phyloP scores from a whole-genome alignment of 2,113 vertebrate genomes.

The Rhinoderma darwinii region DNA sequence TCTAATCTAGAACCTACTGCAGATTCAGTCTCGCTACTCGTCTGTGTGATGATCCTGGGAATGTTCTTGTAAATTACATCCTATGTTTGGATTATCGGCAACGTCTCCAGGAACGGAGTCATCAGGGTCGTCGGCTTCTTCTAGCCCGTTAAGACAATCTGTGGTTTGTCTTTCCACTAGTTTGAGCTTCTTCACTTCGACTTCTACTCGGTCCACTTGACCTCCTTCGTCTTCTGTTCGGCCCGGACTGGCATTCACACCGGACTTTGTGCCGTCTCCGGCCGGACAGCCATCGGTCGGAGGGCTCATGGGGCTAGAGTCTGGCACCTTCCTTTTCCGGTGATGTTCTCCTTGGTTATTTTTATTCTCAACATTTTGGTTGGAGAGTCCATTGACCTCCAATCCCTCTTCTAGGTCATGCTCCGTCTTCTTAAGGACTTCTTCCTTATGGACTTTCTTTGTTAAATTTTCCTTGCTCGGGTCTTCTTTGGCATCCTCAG shows the following conservation, averaged over 20 bases:
- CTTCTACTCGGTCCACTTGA: neutral
- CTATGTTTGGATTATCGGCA: neutral
- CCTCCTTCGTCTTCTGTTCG: neutral
- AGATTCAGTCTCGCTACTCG: constrained; percentile 1
- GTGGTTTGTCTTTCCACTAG: neutral
- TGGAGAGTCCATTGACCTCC: neutral
- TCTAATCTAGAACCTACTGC: neutral
- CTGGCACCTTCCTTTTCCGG: neutral
- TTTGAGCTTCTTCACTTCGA: constrained; percentile 38
- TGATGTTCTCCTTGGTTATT: neutral
- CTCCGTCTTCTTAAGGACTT: neutral
- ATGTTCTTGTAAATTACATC: neutral
- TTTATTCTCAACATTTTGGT: neutral
- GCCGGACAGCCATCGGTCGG: neutral
- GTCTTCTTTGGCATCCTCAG: neutral
- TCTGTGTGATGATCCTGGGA: neutral
- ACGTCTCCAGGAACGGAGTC: no score
- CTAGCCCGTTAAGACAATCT: neutral
- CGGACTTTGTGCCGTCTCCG: neutral
- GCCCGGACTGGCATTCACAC: no score
- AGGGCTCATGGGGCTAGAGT: neutral
- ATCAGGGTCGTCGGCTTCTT: neutral
- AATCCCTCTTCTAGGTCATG: neutral
- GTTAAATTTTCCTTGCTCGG: neutral
- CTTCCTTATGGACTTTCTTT: neutral